phyloP scores from a whole-genome alignment of 2,113 vertebrate genomes.

The Rhea americana region DNA sequence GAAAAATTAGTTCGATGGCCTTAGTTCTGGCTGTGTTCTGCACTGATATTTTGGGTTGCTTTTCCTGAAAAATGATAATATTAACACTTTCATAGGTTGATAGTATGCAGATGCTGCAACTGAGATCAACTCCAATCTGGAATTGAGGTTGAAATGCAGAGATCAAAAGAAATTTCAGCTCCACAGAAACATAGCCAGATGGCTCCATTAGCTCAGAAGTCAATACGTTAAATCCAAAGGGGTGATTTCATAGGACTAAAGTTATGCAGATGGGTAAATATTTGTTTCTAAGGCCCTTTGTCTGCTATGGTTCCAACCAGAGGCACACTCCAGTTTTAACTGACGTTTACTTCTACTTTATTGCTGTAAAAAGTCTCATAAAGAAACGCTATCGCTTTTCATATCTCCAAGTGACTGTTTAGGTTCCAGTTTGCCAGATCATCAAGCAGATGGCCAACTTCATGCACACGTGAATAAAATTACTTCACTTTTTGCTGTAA shows the following conservation, averaged over 20 bases:
- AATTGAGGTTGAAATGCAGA: neutral
- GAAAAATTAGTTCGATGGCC: neutral
- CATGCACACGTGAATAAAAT: neutral
- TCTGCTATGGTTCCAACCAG: neutral
- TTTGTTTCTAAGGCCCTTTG: neutral
- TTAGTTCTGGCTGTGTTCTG: neutral
- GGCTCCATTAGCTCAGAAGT: neutral
- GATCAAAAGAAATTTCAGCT: neutral
- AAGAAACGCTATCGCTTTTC: accelerated
- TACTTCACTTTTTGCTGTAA: neutral
- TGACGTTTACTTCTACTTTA: neutral
- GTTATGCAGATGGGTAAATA: neutral
- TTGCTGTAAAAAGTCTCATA: neutral
- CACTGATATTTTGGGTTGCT: neutral
- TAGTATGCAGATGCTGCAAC: neutral
- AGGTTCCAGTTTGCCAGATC: neutral
- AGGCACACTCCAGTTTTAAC: accelerated
- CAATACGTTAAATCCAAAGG: neutral
- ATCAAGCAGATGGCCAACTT: neutral
- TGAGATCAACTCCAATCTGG: neutral
- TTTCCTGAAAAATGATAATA: neutral
- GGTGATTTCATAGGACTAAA: neutral
- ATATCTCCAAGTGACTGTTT: neutral
- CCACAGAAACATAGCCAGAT: neutral
- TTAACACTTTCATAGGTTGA: neutral